Evolutionary conservation across 1,140 invertebrate genomes (phyloP).

Genomic region (Bombus consobrinus): DNA sequence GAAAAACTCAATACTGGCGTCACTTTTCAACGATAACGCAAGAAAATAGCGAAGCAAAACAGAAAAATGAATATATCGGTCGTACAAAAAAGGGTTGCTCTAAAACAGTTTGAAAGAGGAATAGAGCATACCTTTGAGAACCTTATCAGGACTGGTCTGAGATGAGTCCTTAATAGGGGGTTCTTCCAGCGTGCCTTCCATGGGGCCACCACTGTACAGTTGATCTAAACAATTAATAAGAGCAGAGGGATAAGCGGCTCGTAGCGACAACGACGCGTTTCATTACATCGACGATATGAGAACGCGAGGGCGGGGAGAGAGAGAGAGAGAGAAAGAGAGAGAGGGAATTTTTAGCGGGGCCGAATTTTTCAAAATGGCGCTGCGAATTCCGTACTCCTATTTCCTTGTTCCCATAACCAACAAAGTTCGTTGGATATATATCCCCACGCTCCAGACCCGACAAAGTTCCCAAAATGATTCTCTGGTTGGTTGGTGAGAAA

Average conservation of each 20-base stretch:
- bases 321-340: conserved; percentile 55
- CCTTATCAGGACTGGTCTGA: conserved; percentile 69
- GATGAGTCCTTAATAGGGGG: conserved; percentile 78
- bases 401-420: conserved; percentile 73
- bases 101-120: background rate
- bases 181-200: conserved; percentile 81
- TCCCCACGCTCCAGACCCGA: conserved; percentile 11
- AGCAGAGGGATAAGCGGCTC: conserved; percentile 49
- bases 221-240: conserved; percentile 69
- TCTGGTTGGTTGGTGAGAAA: background rate
- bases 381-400: conserved; percentile 77
- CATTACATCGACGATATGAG: conserved; percentile 42
- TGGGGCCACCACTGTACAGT: conserved; percentile 75
- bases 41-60: too few relatives aligned
- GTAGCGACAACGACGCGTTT: conserved; percentile 54
- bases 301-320: conserved; percentile 41
- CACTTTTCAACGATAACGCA: background rate
- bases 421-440: conserved; percentile 53
- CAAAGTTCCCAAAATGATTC: background rate
- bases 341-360: conserved; percentile 65
- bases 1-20: background rate
- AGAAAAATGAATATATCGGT: background rate
- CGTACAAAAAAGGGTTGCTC: background rate
- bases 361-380: conserved; percentile 82
- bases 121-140: conserved; percentile 73